phyloP scores from a whole-genome alignment of 2,888 invertebrate species.

The Cryptus armator region DNA sequence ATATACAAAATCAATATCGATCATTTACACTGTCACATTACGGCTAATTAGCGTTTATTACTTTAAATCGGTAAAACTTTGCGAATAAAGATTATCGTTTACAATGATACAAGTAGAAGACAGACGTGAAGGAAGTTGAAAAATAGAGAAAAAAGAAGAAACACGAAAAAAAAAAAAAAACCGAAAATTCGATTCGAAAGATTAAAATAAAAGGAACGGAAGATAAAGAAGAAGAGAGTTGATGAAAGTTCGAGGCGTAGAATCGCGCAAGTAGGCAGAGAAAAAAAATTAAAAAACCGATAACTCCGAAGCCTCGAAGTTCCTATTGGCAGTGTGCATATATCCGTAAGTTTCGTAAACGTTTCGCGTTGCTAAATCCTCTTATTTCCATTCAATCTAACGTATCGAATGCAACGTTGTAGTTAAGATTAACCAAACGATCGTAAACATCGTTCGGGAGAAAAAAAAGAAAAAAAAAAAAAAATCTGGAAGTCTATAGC shows the following conservation, averaged over 20 bases:
- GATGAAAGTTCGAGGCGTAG: constrained; percentile 3
- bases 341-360: constrained; percentile 8
- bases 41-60: constrained; percentile 57
- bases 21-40: constrained; percentile 63
- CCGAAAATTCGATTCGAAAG: background rate
- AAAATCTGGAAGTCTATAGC: constrained; percentile 48
- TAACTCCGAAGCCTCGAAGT: constrained; percentile 14
- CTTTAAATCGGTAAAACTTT: constrained; percentile 41
- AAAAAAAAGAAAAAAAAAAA: background rate
- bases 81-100: constrained; percentile 4
- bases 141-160: constrained; percentile 7
- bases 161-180: background rate
- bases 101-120: constrained; percentile 36
- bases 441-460: constrained; percentile 21
- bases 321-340: constrained; percentile 24
- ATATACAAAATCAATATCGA: constrained; percentile 68
- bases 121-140: constrained; percentile 23
- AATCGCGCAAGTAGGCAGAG: constrained; percentile 1
- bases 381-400: constrained; percentile 8
- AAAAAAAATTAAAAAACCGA: background rate
- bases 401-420: background rate
- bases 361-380: constrained; percentile 6
- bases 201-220: background rate
- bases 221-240: constrained; percentile 1
- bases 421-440: background rate